These are phyloP conservation scores for Beaufortia kweichowensis DNA, from an alignment of 2,113 vertebrate species.

Conservation along the genomic window DNA sequence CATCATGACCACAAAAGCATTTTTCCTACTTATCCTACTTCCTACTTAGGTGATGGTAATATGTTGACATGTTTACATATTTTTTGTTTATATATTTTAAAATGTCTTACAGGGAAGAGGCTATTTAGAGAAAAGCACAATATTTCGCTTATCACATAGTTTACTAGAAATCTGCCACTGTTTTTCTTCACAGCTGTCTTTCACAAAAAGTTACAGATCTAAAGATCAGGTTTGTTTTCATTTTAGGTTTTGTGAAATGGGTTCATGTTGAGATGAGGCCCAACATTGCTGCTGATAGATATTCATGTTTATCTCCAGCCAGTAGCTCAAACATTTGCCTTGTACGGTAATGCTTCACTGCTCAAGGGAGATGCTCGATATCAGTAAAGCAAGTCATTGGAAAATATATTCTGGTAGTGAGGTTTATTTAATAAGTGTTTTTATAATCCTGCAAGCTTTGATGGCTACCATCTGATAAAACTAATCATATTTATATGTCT, in stretches of 20 bases:
- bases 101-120: background rate
- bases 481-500: constrained; percentile 24
- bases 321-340: constrained; percentile 49
- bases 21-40: background rate
- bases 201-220: constrained; percentile 40
- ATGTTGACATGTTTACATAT: constrained; percentile 26
- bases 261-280: constrained; percentile 22
- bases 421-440: constrained; percentile 30
- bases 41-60: background rate
- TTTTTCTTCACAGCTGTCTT: constrained; percentile 44
- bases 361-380: constrained; percentile 21
- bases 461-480: constrained; percentile 32
- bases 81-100: background rate
- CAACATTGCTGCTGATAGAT: constrained; percentile 34
- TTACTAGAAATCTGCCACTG: background rate
- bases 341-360: constrained; percentile 48
- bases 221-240: constrained; percentile 66
- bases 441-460: constrained; percentile 29
- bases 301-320: constrained; percentile 45
- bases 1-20: constrained; percentile 2
- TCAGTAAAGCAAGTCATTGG: constrained; percentile 4
- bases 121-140: background rate
- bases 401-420: background rate
- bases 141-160: constrained; percentile 28
- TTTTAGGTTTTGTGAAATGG: constrained; percentile 49